Base-by-base conservation (phyloP, 2,797 vertebrate species). In the Myiotriccus ornatus region DNA sequence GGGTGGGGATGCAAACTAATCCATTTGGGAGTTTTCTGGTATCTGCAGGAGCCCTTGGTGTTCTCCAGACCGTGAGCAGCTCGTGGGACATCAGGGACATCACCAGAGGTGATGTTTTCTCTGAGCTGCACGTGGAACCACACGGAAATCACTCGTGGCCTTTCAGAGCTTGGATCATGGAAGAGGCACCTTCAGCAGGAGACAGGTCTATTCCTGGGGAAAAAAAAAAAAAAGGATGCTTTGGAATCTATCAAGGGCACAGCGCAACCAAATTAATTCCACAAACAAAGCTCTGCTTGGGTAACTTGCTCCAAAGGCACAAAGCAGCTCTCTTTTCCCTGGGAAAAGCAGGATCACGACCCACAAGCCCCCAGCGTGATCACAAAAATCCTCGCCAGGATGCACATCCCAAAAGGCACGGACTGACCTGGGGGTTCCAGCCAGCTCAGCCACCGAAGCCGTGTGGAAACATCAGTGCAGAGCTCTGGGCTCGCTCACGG, bases 311-410 rank as follows among this genome's bases (percentile, higher is more conserved):
- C 23, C 32, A 43, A 53, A 55, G 14, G 5, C 34, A 47, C 21
- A 34, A 14, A 82, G 9, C 35, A 59, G 12, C 37, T 17, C n/a
- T 65, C 24, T 82, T 47, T 13, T 12, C 67, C 37, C 55, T 43
- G 17, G 23, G 34, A 70, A 77, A 86, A 67, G 18, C 44, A 69
- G n/a, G 30, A 8, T 37, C 1, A 6, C 7, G 37, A 35, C 28
- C 22, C 46, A 35, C 8, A 34, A 24, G 3, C 4, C 19, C 32
- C n/a, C 27, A 18, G 0, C 5, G 2, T 11, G 23, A 57, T n/a
- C 71, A 57, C 1, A 0, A 11, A 81, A 89, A 85, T 4, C 49
- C 34, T 76, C n/a, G 5, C 20, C 28, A 37, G 32, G 63, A 27
- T 30, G 8, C 22, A 35, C 28, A 6, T 18, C 39, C n/a, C 65